Conservation (phyloP, 1,140 invertebrate genomes). For the Drosophila carrolli region DNA sequence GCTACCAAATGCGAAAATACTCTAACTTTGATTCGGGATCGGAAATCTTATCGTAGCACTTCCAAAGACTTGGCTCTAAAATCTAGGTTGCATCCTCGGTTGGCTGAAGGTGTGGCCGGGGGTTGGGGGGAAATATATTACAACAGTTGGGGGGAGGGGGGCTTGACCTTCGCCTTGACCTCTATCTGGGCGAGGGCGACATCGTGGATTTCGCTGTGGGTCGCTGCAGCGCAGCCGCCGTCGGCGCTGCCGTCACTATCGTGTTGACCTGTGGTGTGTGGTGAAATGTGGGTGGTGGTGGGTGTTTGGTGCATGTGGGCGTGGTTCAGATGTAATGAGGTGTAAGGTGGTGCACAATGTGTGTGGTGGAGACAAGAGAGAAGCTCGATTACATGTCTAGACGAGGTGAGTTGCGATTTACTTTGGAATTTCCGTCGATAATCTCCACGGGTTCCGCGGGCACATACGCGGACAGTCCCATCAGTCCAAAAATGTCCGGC, state of each 20-base stretch:
- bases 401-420: slow-evolving; percentile 71
- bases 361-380: slow-evolving; percentile 37
- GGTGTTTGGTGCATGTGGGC: background rate
- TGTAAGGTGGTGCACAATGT: slow-evolving; percentile 6
- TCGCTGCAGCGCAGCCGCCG: slow-evolving; percentile 48
- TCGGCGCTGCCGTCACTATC: slow-evolving; percentile 74
- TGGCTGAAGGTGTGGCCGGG: slow-evolving; percentile 1
- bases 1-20: slow-evolving; percentile 74
- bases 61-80: slow-evolving; percentile 15
- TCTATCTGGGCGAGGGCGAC: slow-evolving; percentile 79
- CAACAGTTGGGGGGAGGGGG: slow-evolving; percentile 47
- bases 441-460: slow-evolving; percentile 85
- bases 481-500: slow-evolving; percentile 85
- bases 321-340: background rate
- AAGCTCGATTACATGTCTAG: slow-evolving; percentile 57
- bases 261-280: slow-evolving; percentile 76
- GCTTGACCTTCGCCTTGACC: slow-evolving; percentile 4
- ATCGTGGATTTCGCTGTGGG: slow-evolving; percentile 66
- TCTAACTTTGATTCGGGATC: slow-evolving; percentile 59
- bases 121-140: slow-evolving; percentile 65
- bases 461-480: slow-evolving; percentile 85
- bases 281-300: slow-evolving; percentile 6
- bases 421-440: slow-evolving; percentile 86
- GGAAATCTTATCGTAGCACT: slow-evolving; percentile 20
- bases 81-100: slow-evolving; percentile 15